Evolutionary conservation across 2,113 vertebrate species (phyloP).

Genomic region (Micronycteris hirsuta): DNA sequence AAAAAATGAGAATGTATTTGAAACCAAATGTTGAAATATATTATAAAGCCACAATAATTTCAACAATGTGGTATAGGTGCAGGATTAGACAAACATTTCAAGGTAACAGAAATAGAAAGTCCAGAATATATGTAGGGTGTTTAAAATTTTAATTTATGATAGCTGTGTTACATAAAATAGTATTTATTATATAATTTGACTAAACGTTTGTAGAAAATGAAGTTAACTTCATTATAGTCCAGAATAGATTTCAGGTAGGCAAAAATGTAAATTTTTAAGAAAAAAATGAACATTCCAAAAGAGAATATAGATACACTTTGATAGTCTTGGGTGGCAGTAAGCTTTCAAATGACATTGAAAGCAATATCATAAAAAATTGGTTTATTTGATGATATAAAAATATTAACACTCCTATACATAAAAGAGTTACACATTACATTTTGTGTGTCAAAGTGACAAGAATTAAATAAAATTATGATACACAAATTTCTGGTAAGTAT

Average conservation of each 20-base stretch:
- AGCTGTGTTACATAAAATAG: not conserved
- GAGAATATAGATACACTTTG: not conserved
- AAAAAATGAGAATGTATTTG: not conserved
- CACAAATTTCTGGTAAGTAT: not conserved
- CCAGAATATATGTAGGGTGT: not conserved
- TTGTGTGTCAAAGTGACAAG: not conserved
- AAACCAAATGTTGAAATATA: conserved; percentile 41
- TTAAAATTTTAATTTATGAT: conserved; percentile 3
- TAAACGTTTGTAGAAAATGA: not conserved
- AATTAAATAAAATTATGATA: not conserved
- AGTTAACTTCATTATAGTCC: not conserved
- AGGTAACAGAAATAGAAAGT: conserved; percentile 24
- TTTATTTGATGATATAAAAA: not conserved
- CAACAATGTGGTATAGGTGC: not conserved
- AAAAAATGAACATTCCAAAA: not conserved
- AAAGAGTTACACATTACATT: not conserved
- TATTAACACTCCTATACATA: not conserved
- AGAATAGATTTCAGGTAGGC: not conserved
- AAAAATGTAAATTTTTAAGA: not conserved
- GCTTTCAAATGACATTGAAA: not conserved
- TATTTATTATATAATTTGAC: conserved; percentile 27
- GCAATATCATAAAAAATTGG: not conserved
- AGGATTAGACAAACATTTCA: not conserved
- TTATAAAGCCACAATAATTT: conserved; percentile 32
- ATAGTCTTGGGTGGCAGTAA: not conserved